phyloP scores from a whole-genome alignment of 1,140 invertebrate species.

The Listronotus bonariensis region DNA sequence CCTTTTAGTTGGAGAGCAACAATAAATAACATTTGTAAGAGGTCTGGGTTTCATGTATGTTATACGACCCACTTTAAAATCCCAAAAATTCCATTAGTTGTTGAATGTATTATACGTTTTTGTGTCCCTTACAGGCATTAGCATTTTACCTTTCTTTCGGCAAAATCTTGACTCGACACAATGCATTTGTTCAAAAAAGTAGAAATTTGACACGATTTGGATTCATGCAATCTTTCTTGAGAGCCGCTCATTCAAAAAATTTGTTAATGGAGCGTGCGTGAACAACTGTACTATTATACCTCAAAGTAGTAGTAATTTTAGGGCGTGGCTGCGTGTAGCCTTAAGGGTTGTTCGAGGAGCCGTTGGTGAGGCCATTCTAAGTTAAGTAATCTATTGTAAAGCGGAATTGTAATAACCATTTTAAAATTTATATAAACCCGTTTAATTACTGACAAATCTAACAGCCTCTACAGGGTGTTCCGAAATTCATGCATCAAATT shows the following conservation, averaged over 20 bases:
- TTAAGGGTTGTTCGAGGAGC: too few species aligned
- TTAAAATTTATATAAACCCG: too few species aligned
- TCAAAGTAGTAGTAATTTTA: not conserved
- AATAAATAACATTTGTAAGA: constrained; percentile 21
- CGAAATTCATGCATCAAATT: too few species aligned
- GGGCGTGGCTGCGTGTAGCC: too few species aligned
- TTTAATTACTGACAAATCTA: too few species aligned
- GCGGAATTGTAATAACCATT: too few species aligned
- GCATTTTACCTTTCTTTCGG: constrained; percentile 2
- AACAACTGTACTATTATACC: not conserved
- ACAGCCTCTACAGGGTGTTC: too few species aligned
- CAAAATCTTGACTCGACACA: constrained; percentile 12
- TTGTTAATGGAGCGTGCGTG: constrained; percentile 3
- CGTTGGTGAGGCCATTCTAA: too few species aligned
- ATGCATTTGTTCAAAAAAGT: not conserved
- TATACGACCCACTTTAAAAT: constrained; percentile 9
- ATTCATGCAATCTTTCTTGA: constrained; percentile 5
- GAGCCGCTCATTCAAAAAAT: constrained; percentile 11
- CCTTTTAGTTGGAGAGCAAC: constrained; percentile 10
- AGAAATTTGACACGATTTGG: constrained; percentile 5
- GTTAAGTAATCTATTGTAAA: too few species aligned
- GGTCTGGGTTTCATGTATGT: not conserved
- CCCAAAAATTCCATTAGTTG: not conserved
- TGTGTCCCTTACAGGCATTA: constrained; percentile 1
- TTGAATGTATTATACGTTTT: not conserved